Evolutionary conservation across 2,888 invertebrate species (phyloP), one percentile per base, ranked within the genome.

Genomic region (Ganaspis brasiliensis): DNA sequence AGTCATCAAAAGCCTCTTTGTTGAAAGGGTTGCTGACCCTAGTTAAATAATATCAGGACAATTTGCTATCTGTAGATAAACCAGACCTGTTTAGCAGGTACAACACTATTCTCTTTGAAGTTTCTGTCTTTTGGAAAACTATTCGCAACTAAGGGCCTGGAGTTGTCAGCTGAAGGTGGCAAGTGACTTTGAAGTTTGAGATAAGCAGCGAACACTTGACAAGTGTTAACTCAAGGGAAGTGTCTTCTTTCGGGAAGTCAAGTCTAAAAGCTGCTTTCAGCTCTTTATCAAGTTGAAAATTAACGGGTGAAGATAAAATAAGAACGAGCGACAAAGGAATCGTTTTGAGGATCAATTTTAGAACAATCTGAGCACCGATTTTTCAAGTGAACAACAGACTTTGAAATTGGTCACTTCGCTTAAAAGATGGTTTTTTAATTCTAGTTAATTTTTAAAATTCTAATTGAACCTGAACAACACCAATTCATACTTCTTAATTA

Each of bases 51-150:
- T 14, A 24, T 24, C 9, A 21, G 19, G 40, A 0, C 26, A 67
- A 45, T 45, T 67, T 45, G 0, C 21, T 45, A 45, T 40, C 24
- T n/a, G 40, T 19, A 67, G n/a, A 45, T 16, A 5, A 8, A n/a
- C 12, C 37, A 67, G 40, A 67, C 24, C 67, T 45, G 67, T 67
- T 67, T 45, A 67, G n/a, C 40, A 67, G 67, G 24, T 63, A 40
- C 19, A 37, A 59, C 26, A 59, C 26, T n/a, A 26, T 59, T n/a
- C 2, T 8, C 26, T 26, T 26, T 31, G 26, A 59, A 59, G 26
- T 31, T 26, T n/a, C 26, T 31, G 14, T 45, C 21, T 21, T 67
- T 45, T 45, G 16, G 40, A 12, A 8, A 40, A 67, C 40, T 24
- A 40, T 40, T 67, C 45, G 14, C n/a, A 45, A 67, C 21, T 45